Evolutionary conservation across 2,113 vertebrate genomes (phyloP).

Genomic region (Callithrix jacchus): DNA sequence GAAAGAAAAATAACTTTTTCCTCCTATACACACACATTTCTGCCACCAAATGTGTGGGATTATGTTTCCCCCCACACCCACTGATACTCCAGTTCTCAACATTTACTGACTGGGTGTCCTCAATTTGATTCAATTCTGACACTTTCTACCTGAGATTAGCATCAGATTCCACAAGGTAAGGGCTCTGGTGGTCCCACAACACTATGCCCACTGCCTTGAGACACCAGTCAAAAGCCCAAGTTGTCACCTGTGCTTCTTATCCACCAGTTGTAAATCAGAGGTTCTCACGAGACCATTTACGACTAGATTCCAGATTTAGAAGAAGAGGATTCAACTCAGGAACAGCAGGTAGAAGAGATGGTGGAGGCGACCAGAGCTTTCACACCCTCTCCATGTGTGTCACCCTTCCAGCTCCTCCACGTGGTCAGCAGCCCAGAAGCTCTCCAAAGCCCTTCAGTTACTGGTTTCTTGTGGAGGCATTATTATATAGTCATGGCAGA

Average conservation of each 20-base stretch:
- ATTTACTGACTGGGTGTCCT: neutral
- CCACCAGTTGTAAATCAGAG: neutral
- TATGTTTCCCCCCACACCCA: neutral
- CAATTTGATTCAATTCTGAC: neutral
- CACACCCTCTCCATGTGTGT: too few relatives aligned
- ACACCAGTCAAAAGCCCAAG: neutral
- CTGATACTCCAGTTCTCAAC: neutral
- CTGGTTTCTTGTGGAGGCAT: neutral
- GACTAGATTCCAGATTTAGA: neutral
- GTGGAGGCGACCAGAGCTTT: rapidly evolving
- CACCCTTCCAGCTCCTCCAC: neutral
- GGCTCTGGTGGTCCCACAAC: neutral
- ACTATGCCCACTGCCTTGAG: too few relatives aligned
- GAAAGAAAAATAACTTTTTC: neutral
- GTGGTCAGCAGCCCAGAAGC: neutral
- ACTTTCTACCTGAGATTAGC: neutral
- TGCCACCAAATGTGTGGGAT: neutral
- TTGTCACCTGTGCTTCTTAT: neutral
- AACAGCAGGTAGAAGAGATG: neutral
- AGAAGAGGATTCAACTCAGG: neutral
- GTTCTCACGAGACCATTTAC: neutral
- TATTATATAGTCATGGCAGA: neutral
- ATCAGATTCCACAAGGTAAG: neutral
- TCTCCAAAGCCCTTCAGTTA: neutral
- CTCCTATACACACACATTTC: neutral